Base-by-base conservation (phyloP, 2,797 vertebrate species). In the Phataginus tricuspis region DNA sequence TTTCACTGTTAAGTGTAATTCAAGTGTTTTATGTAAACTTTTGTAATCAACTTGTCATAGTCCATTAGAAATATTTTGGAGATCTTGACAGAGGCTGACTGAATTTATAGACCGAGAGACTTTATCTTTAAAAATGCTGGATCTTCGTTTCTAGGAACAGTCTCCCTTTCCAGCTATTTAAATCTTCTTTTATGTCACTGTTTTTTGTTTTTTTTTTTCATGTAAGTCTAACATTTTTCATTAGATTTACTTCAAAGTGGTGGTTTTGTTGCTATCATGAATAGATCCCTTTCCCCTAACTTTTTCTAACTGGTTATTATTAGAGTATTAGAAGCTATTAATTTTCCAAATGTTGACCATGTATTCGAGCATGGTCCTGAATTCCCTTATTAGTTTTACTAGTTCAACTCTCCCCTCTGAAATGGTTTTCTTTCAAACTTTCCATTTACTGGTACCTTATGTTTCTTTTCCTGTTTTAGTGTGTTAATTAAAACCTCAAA, bases 311-410 rank as follows among this genome's bases (percentile, higher is more conserved):
- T 77, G 34, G 27, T 87, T 64, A 49, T 75, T 64, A 12, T 71
- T 88, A 10, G 45, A 74, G 6, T 72, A 51, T 25, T 64, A 84
- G 64, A 86, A 93, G 39, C 83, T 83, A 79, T 74, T 84, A 53
- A 66, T 45, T 91, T 92, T 64, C 64, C 16, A 92, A 91, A 83
- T 78, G 7, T 75, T 74, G 34, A 45, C 72, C 39, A 72, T 66
- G 68, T 86, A 39, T 80, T 85, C 4, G 57, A 53, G 18, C 37
- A 25, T 16, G 4, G 42, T 63, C 74, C 31, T 85, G 19, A 80
- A 75, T 91, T 83, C 29, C 64, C 37, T 95, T 85, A 25, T 66
- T 91, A 72, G 15, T 85, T 75, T 51, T 85, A 49, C 8, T 90
- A 85, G 37, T 85, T 90, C 93, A 79, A 59, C 63, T 34, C 10